phyloP scores from a whole-genome alignment of 35 echinoderm and acorn worm species.

The Eucidaris tribuloides region DNA sequence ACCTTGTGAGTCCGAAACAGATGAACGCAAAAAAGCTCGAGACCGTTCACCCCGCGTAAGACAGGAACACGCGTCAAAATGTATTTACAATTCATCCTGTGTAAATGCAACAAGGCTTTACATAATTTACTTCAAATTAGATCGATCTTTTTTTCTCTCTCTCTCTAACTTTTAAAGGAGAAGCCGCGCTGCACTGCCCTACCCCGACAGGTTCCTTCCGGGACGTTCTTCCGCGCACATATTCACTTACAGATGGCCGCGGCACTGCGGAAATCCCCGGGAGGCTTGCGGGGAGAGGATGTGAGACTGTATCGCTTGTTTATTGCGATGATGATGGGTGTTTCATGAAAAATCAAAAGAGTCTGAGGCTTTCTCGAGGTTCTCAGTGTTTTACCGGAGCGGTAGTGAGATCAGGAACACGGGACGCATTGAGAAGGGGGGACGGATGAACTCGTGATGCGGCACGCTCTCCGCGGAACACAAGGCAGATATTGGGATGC shows the following conservation, averaged over 20 bases:
- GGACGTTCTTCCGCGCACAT: constrained; percentile 27
- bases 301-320: constrained; percentile 27
- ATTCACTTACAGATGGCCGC: constrained; percentile 39
- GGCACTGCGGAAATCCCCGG: constrained; percentile 9
- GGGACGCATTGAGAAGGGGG: neutral
- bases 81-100: constrained; percentile 32
- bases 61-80: constrained; percentile 37
- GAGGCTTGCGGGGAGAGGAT: constrained; percentile 31
- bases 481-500: too few relatives aligned
- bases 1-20: neutral
- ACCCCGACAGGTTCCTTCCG: constrained; percentile 21
- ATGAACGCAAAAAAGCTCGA: neutral
- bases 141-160: constrained; percentile 14
- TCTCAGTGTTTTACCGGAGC: constrained; percentile 15
- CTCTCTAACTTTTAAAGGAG: neutral
- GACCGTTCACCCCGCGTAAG: neutral
- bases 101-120: constrained; percentile 35
- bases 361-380: too few relatives aligned
- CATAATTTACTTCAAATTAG: constrained; percentile 37
- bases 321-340: too few relatives aligned
- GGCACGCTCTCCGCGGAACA: too few relatives aligned
- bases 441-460: constrained; percentile 19
- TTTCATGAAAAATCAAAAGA: too few relatives aligned
- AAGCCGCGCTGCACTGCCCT: constrained; percentile 24
- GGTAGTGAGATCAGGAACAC: constrained; percentile 11